Conservation (phyloP, 2,797 vertebrate genomes). For the Allobates femoralis region DNA sequence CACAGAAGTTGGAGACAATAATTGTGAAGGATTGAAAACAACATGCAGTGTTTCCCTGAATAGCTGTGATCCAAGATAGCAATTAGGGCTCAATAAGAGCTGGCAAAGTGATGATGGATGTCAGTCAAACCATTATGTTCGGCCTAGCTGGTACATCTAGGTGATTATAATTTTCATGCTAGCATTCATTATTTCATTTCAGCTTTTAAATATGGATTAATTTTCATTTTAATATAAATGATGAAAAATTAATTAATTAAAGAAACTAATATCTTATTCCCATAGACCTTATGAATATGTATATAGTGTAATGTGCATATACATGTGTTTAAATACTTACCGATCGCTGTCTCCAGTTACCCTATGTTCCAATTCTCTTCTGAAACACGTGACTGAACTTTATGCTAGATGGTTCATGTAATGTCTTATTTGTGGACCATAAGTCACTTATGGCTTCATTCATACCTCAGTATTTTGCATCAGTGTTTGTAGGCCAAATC, state of each 20-base stretch:
- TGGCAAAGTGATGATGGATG: background rate
- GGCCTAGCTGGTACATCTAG: background rate
- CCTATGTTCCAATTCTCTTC: too few species aligned
- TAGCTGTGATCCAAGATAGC: background rate
- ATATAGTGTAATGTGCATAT: too few species aligned
- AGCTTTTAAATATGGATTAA: background rate
- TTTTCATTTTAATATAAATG: background rate
- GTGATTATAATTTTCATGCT: background rate
- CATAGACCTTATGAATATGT: too few species aligned
- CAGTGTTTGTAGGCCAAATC: too few species aligned
- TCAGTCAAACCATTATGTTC: background rate
- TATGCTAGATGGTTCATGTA: too few species aligned
- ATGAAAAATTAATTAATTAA: background rate
- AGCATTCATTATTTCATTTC: background rate
- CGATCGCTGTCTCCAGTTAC: too few species aligned
- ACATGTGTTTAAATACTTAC: too few species aligned
- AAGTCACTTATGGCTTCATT: too few species aligned
- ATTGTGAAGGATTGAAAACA: background rate
- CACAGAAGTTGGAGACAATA: background rate
- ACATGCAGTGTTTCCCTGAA: background rate
- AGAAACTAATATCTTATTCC: too few species aligned
- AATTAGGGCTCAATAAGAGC: background rate
- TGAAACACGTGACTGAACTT: too few species aligned
- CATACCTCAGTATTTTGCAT: too few species aligned
- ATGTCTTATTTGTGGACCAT: too few species aligned